Evolutionary conservation across 1,140 invertebrate genomes (phyloP), one percentile per base, ranked within the genome.

Genomic region (Aporrectodea caliginosa): DNA sequence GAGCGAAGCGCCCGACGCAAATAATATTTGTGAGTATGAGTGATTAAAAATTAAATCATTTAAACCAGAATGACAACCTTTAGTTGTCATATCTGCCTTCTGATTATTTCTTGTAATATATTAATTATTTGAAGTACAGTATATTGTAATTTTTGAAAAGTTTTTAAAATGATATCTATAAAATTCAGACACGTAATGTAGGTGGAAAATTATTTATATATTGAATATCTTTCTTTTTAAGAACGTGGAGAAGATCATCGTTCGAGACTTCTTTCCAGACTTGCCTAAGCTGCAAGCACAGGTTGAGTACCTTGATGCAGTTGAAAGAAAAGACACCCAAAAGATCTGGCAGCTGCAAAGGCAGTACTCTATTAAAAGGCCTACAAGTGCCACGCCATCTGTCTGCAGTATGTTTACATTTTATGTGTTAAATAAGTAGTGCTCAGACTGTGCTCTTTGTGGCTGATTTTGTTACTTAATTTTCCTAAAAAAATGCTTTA

Each of bases 191-290:
- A 58, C 22, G 6, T 58, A 58, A 58, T 58, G 43, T 58, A 22
- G 43, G 22, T 22, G 22, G 22, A 58, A n/a, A n/a, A n/a, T n/a
- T n/a, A n/a, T n/a, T n/a, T n/a, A n/a, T n/a, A n/a, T n/a, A n/a
- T n/a, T n/a, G n/a, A n/a, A n/a, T n/a, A n/a, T n/a, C n/a, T n/a
- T n/a, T n/a, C n/a, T n/a, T n/a, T n/a, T 58, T 58, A 12, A 94
- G 91, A 92, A 93, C 87, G 92, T 99, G 86, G 93, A 94, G 43
- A 94, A 95, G 86, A 98, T 99, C 68, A 98, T 99, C 83, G 93
- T 98, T 86, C 91, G 95, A 82, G 97, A 99, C 86, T 99, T 98
- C 86, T 99, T 97, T 85, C 97, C 98, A 2, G 95, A 99, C 86
- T 88, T 99, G 70, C 93, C 96, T 81, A 96, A 96, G 85, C 86